Percentiles rank a stretch among this genome's conserved stretches.
Conservation (phyloP, 2,797 vertebrate genomes). For the Manis crassicaudata region DNA sequence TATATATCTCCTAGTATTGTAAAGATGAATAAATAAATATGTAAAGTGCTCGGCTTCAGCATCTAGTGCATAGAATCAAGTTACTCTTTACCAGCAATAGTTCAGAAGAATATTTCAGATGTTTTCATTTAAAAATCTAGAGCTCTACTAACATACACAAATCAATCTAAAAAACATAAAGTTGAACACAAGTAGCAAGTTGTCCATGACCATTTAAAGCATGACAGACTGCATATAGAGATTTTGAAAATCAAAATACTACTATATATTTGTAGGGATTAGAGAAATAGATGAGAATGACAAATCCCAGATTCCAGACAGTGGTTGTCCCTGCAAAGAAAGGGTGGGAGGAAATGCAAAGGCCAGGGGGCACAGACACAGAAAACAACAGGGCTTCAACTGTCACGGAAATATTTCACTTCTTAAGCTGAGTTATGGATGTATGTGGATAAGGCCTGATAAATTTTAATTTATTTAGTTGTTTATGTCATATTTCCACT, state of each 20-base stretch:
- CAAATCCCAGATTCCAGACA: neutral
- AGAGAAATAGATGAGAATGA: neutral
- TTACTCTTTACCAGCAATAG: constrained; percentile 16
- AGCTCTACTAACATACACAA: neutral
- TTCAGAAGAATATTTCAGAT: constrained; percentile 20
- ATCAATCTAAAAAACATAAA: neutral
- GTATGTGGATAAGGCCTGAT: neutral
- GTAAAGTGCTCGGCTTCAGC: neutral
- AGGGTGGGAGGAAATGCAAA: neutral
- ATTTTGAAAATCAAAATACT: neutral
- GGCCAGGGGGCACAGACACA: neutral
- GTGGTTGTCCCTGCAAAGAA: neutral
- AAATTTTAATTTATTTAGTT: neutral
- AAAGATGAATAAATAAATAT: constrained; percentile 19
- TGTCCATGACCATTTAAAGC: neutral
- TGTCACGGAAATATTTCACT: neutral
- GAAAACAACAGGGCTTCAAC: rapidly evolving
- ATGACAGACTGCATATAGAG: neutral
- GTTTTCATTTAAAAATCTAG: constrained; percentile 11
- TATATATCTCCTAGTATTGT: neutral
- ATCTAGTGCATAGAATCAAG: neutral
- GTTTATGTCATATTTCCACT: neutral
- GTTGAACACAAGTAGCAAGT: neutral
- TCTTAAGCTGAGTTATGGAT: neutral
- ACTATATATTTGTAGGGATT: neutral